phyloP scores from a whole-genome alignment of 1,140 invertebrate genomes.

The Drosophila ambigua region DNA sequence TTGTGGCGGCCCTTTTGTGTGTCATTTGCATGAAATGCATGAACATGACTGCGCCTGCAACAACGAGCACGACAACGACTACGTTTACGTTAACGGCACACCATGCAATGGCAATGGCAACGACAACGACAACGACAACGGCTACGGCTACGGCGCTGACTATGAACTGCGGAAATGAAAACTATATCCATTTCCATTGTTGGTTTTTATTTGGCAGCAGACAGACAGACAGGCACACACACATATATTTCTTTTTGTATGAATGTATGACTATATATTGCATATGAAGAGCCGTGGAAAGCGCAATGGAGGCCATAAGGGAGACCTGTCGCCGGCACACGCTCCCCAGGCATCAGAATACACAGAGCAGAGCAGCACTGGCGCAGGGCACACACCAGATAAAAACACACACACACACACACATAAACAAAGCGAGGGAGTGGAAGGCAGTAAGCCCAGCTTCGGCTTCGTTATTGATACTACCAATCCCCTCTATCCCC shows the following conservation, averaged over 20 bases:
- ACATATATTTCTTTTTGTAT: constrained; percentile 7
- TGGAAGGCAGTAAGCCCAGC: constrained; percentile 15
- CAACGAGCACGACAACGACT: constrained; percentile 9
- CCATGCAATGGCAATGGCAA: constrained; percentile 21
- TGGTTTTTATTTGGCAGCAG: constrained; percentile 58
- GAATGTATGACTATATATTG: not conserved
- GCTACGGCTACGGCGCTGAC: not conserved
- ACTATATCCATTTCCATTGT: constrained; percentile 82
- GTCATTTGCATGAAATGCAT: constrained; percentile 73
- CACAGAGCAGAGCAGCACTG: too few relatives aligned
- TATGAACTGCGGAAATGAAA: constrained; percentile 73
- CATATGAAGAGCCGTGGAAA: constrained; percentile 48
- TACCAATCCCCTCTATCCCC: constrained; percentile 20
- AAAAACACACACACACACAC: constrained; percentile 1
- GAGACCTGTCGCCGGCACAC: constrained; percentile 62
- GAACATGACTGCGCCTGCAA: constrained; percentile 46
- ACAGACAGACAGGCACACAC: constrained; percentile 29
- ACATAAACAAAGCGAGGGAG: constrained; percentile 1
- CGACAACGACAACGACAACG: not conserved
- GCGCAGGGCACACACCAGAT: not conserved
- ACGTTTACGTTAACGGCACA: too few relatives aligned
- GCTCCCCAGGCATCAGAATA: constrained; percentile 6
- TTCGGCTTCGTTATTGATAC: constrained; percentile 34
- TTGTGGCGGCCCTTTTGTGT: constrained; percentile 71
- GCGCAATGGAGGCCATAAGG: constrained; percentile 64